phyloP scores from a whole-genome alignment of 2,888 invertebrate genomes.

The Hemaris fuciformis region DNA sequence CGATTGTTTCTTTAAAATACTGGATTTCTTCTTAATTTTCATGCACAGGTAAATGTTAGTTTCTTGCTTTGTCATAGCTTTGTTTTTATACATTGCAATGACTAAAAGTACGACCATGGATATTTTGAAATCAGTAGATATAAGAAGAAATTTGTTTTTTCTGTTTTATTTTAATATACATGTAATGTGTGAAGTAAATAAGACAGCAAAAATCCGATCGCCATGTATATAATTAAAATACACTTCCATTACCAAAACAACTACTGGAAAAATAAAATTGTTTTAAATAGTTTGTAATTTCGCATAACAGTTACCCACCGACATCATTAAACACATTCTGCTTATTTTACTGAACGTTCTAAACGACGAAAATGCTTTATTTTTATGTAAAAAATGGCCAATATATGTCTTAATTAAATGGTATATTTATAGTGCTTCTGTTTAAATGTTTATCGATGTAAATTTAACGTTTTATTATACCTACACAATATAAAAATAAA shows the following conservation, averaged over 20 bases:
- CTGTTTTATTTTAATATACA: neutral
- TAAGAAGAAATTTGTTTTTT: neutral
- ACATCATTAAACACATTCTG: constrained; percentile 2
- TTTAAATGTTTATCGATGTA: constrained; percentile 15
- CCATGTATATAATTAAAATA: neutral
- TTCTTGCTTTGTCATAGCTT: neutral
- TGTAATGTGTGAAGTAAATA: neutral
- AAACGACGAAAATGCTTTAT: constrained; percentile 8
- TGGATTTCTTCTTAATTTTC: constrained; percentile 2
- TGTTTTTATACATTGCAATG: too few relatives aligned
- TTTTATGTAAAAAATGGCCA: constrained; percentile 21
- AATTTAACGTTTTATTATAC: constrained; percentile 16
- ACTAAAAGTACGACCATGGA: too few relatives aligned
- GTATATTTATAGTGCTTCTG: constrained; percentile 30
- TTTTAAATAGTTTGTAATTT: neutral
- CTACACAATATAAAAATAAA: constrained; percentile 9
- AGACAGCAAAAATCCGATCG: neutral
- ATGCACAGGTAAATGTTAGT: neutral
- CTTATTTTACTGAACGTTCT: constrained; percentile 10
- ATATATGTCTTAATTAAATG: constrained; percentile 31
- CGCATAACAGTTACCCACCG: constrained; percentile 8
- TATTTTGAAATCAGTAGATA: neutral
- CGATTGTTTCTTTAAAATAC: constrained; percentile 48
- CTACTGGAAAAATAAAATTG: neutral
- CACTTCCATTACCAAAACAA: neutral